These are phyloP conservation scores for Morpho helenor DNA, from an alignment of 2,888 invertebrate genomes.

Conservation along the genomic window DNA sequence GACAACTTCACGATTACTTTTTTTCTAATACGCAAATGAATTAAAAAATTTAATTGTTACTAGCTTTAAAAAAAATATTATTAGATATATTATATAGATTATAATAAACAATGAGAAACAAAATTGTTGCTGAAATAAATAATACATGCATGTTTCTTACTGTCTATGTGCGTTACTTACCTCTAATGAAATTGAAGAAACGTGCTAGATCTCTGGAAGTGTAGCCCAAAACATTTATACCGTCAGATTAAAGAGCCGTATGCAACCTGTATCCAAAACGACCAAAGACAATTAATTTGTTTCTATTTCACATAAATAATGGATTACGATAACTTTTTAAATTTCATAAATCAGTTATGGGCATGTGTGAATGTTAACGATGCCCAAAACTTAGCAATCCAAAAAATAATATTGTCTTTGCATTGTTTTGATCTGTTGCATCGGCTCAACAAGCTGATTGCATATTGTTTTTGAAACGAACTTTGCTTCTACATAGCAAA, in stretches of 20 bases:
- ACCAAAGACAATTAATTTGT: conserved; percentile 52
- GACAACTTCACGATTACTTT: no score
- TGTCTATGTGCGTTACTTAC: conserved; percentile 23
- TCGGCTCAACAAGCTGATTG: conserved; percentile 32
- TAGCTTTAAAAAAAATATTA: no score
- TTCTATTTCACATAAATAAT: conserved; percentile 2
- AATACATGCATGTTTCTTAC: no score
- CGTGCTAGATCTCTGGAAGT: conserved; percentile 39
- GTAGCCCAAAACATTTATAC: conserved; percentile 37
- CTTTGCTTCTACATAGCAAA: conserved; percentile 41
- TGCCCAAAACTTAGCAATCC: conserved; percentile 4
- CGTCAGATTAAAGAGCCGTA: conserved; percentile 44
- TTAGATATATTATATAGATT: no score
- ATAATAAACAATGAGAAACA: no score
- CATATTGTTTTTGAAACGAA: conserved; percentile 34
- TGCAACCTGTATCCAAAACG: conserved; percentile 60
- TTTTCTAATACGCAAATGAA: no score
- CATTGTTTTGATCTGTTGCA: conserved; percentile 34
- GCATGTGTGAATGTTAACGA: conserved; percentile 8
- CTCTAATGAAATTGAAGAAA: conserved; percentile 15
- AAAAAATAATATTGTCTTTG: conserved; percentile 31
- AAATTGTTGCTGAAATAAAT: no score
- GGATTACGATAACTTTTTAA: not conserved
- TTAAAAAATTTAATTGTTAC: no score
- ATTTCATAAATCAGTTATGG: not conserved